A percentile compares a stretch with the other conserved stretches of the same genome.
These are phyloP conservation scores for Sebastes vulpes DNA, from an alignment of 2,797 vertebrate genomes.

Conservation along the genomic window DNA sequence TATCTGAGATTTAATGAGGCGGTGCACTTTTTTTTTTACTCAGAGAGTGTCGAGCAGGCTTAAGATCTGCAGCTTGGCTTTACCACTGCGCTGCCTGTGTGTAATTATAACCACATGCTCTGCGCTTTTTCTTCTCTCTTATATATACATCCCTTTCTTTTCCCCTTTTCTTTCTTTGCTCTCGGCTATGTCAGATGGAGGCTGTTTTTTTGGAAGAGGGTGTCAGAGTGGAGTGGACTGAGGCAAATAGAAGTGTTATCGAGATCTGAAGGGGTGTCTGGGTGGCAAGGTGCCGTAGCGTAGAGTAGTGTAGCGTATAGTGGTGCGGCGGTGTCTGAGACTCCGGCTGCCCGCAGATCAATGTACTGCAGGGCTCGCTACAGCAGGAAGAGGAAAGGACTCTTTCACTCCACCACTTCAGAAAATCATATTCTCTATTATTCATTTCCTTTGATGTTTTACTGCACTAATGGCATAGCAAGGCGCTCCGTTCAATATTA, in stretches of 20 bases:
- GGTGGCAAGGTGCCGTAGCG: conserved; percentile 54
- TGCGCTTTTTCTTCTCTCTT: conserved; percentile 71
- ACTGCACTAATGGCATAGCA: conserved; percentile 84
- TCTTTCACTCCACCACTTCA: conserved; percentile 80
- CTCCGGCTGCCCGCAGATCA: conserved; percentile 76
- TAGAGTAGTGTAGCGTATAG: conserved; percentile 31
- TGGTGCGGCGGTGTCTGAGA: conserved; percentile 38
- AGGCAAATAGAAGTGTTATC: conserved; percentile 49
- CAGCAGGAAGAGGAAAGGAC: conserved; percentile 76
- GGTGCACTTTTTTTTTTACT: conserved; percentile 89
- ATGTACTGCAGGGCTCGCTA: conserved; percentile 77
- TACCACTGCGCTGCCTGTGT: conserved; percentile 93
- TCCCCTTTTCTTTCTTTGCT: conserved; percentile 31
- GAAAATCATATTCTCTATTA: conserved; percentile 86
- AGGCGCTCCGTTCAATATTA: conserved; percentile 82
- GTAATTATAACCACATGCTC: conserved; percentile 97
- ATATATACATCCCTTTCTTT: conserved; percentile 64
- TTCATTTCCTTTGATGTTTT: conserved; percentile 87
- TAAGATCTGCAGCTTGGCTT: conserved; percentile 93
- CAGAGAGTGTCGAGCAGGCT: conserved; percentile 91
- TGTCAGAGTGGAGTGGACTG: conserved; percentile 68
- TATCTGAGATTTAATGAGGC: conserved; percentile 98
- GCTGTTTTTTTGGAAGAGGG: conserved; percentile 40
- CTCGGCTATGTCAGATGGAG: conserved; percentile 58
- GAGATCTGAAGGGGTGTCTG: conserved; percentile 61